Conservation (phyloP, 2,888 invertebrate species). For the Meteorus cinctellus region DNA sequence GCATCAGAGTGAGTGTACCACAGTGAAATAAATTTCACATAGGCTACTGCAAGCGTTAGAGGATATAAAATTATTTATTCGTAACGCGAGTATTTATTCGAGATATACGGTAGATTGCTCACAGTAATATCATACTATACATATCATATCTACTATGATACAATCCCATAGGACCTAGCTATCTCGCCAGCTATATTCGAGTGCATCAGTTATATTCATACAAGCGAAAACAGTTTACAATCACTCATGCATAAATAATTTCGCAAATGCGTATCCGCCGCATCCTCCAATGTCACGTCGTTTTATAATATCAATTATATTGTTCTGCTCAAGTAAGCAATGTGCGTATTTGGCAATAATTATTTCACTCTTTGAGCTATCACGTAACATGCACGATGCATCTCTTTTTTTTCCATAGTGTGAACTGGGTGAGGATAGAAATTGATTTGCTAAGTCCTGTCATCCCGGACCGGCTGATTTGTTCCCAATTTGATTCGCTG, state of each 20-base stretch:
- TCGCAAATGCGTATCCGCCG: not conserved
- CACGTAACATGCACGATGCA: not conserved
- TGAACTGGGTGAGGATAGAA: too few species aligned
- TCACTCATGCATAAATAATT: conserved; percentile 2
- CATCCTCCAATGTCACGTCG: not conserved
- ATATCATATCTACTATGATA: not conserved
- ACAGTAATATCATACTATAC: not conserved
- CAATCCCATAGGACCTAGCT: not conserved
- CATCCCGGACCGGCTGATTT: too few species aligned
- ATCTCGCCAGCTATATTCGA: not conserved
- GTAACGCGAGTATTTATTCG: conserved; percentile 12
- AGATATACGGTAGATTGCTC: conserved; percentile 12
- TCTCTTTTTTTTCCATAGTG: too few species aligned
- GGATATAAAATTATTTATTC: conserved; percentile 36
- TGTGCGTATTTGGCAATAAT: not conserved
- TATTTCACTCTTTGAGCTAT: not conserved
- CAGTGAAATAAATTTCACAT: conserved; percentile 31
- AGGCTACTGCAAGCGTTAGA: not conserved
- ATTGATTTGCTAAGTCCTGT: too few species aligned
- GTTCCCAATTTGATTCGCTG: too few species aligned
- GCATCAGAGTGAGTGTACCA: not conserved
- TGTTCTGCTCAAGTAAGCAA: not conserved
- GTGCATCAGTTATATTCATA: conserved; percentile 7
- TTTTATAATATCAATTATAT: conserved; percentile 11
- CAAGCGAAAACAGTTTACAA: not conserved